These are phyloP conservation scores for Eciton burchellii DNA, from an alignment of 1,140 invertebrate genomes.

Conservation along the genomic window DNA sequence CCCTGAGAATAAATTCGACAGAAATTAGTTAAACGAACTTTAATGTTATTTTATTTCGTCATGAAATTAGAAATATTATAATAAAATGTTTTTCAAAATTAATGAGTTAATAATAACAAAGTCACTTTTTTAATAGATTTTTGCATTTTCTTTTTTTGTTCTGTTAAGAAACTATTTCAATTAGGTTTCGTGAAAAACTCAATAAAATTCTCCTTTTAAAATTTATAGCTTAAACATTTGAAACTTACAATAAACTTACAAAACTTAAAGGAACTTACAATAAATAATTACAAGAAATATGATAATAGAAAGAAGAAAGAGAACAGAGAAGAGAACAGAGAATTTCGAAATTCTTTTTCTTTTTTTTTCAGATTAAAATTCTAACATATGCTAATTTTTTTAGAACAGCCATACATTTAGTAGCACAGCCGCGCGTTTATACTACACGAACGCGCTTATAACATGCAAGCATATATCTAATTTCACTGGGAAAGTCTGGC, in stretches of 20 bases:
- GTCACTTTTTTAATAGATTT: neutral
- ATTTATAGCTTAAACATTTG: neutral
- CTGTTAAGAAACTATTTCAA: no score
- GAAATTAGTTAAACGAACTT: conserved; percentile 4
- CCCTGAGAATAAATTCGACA: neutral
- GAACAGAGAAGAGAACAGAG: no score
- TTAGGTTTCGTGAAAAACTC: no score
- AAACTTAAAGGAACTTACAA: neutral
- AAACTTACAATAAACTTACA: neutral
- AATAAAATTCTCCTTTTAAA: no score
- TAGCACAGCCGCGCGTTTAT: no score
- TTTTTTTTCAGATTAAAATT: conserved; percentile 1
- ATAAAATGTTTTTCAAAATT: neutral
- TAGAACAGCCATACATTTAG: conserved; percentile 6
- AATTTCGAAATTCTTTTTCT: no score
- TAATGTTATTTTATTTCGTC: neutral
- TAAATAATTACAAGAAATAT: neutral
- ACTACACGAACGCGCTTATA: neutral
- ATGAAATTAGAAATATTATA: neutral
- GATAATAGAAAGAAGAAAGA: neutral
- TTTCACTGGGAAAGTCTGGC: conserved; percentile 58
- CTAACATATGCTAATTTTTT: conserved; percentile 9
- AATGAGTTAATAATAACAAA: neutral
- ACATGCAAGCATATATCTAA: conserved; percentile 52
- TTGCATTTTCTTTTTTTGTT: neutral